Evolutionary conservation across 2,888 invertebrate genomes (phyloP).

Genomic region (Pachymerium ferrugineum): DNA sequence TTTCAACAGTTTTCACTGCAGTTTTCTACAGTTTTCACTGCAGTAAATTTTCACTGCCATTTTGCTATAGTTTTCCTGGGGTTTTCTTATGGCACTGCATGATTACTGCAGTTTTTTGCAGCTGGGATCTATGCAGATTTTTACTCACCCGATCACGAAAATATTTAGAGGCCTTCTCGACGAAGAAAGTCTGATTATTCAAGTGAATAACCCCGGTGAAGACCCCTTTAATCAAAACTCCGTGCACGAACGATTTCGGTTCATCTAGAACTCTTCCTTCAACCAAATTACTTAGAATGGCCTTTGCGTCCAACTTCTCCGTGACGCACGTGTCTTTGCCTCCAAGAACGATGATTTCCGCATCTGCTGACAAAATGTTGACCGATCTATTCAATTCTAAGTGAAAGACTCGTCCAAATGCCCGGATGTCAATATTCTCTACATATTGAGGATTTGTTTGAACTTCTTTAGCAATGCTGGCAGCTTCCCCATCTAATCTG

Average conservation of each 20-base stretch:
- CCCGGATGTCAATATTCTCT: not conserved
- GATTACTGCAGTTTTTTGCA: not conserved
- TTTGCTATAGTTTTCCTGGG: not conserved
- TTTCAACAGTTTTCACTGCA: not conserved
- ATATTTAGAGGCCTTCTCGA: conserved; percentile 28
- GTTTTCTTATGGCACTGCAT: not conserved
- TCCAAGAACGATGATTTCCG: not conserved
- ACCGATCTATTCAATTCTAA: not conserved
- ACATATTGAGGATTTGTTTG: not conserved
- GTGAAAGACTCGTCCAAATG: not conserved
- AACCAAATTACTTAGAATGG: not conserved
- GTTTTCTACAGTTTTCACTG: no score
- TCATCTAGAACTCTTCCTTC: conserved; percentile 27
- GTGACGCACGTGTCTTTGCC: not conserved
- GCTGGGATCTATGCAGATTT: not conserved
- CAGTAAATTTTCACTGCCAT: no score
- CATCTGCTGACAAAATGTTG: not conserved
- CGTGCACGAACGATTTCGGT: conserved; percentile 18
- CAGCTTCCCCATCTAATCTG: not conserved
- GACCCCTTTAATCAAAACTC: not conserved
- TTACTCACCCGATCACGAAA: conserved; percentile 5
- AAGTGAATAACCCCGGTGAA: conserved; percentile 25
- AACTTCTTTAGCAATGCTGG: not conserved
- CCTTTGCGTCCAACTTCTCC: not conserved
- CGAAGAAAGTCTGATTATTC: conserved; percentile 17